Evolutionary conservation across 2,113 vertebrate genomes (phyloP).

Genomic region (Tachuris rubrigastra): DNA sequence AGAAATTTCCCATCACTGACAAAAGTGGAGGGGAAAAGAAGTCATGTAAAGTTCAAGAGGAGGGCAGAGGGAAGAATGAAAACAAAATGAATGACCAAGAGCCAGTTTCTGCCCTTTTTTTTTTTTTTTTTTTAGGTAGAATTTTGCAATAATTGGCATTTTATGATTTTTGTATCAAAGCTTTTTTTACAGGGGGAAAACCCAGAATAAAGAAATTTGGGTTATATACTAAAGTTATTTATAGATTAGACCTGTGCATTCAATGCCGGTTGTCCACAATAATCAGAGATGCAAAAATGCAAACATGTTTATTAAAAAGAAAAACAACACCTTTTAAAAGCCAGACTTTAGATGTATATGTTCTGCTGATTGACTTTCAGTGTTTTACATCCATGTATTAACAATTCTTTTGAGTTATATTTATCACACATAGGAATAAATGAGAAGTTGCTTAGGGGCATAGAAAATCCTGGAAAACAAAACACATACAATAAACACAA

Average conservation of each 20-base stretch:
- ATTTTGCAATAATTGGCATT: neutral
- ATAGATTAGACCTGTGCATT: neutral
- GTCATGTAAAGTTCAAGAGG: slow-evolving; percentile 62
- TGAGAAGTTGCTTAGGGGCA: neutral
- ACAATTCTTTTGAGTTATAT: neutral
- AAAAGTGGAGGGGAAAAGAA: slow-evolving; percentile 45
- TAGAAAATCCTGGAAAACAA: neutral
- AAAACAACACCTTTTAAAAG: neutral
- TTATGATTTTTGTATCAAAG: neutral
- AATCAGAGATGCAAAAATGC: neutral
- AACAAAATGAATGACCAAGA: slow-evolving; percentile 27
- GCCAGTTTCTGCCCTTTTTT: neutral
- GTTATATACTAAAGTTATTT: neutral
- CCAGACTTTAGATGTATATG: neutral
- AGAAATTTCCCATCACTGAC: slow-evolving; percentile 63
- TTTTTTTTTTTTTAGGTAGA: neutral
- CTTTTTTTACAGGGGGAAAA: neutral
- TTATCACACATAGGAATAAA: neutral
- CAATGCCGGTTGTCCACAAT: neutral
- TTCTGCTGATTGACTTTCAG: neutral
- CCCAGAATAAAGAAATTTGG: neutral
- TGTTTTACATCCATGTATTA: neutral
- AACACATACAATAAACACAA: neutral
- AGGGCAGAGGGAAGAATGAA: slow-evolving; percentile 59
- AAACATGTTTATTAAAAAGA: neutral